These are phyloP conservation scores for Urechis unicinctus DNA, from an alignment of 2,888 invertebrate species.

Conservation along the genomic window DNA sequence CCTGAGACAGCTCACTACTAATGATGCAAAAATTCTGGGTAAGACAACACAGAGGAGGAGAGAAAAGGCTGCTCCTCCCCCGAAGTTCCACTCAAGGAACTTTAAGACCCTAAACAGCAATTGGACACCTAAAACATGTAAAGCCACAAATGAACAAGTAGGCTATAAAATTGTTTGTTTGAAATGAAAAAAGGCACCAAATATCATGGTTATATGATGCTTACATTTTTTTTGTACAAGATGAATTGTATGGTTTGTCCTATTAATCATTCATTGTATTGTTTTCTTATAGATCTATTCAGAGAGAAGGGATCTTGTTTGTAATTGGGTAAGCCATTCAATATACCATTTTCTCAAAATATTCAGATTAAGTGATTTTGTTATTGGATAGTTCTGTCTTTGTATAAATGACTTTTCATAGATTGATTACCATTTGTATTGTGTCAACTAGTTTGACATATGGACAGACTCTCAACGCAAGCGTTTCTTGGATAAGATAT, in stretches of 20 bases:
- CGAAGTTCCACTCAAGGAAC: constrained; percentile 28
- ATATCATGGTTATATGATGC: neutral
- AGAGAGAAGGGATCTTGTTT: constrained; percentile 42
- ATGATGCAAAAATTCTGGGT: constrained; percentile 15
- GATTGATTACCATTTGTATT: neutral
- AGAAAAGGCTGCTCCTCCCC: constrained; percentile 14
- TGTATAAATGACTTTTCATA: too few species aligned
- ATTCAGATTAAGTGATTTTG: too few species aligned
- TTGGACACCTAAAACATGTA: constrained; percentile 46
- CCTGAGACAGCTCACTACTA: constrained; percentile 4
- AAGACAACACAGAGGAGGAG: constrained; percentile 1
- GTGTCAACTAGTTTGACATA: constrained; percentile 48
- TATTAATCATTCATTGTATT: neutral
- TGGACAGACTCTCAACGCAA: constrained; percentile 48
- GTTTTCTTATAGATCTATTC: constrained; percentile 37
- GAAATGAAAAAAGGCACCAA: too few species aligned
- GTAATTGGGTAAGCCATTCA: constrained; percentile 41
- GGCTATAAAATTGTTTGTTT: neutral
- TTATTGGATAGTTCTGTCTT: too few species aligned
- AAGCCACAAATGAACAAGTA: constrained; percentile 45
- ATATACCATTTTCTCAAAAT: too few species aligned
- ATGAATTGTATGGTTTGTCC: too few species aligned
- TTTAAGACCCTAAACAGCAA: constrained; percentile 43
- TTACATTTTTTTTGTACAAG: too few species aligned
- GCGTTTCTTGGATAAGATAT: constrained; percentile 38